These are phyloP conservation scores for Plumapathes pennacea DNA, from an alignment of 92 coral and sea anemone genomes.

Conservation along the genomic window DNA sequence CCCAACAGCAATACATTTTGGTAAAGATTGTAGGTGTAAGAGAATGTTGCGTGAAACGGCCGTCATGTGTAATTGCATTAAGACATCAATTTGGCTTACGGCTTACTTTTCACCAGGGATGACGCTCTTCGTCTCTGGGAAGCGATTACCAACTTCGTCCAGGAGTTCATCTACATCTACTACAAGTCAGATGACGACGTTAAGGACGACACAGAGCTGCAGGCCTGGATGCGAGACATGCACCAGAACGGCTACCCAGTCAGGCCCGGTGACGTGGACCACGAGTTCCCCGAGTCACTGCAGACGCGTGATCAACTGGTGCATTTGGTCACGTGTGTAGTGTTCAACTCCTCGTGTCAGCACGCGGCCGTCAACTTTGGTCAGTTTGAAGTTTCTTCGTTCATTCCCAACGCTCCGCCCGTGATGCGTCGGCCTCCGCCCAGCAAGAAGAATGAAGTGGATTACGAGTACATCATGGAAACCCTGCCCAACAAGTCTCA, in stretches of 20 bases:
- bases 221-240: conserved; percentile 62
- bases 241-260: conserved; percentile 71
- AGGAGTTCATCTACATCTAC: conserved; percentile 44
- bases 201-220: conserved; percentile 63
- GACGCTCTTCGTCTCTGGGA: conserved; percentile 75
- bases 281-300: conserved; percentile 55
- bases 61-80: too few relatives aligned
- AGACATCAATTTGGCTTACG: too few relatives aligned
- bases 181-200: conserved; percentile 65
- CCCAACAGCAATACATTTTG: neutral
- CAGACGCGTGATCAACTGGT: conserved; percentile 71
- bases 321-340: conserved; percentile 56
- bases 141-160: conserved; percentile 59
- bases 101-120: conserved; percentile 36
- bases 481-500: conserved; percentile 63
- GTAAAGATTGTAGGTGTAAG: neutral
- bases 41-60: too few relatives aligned
- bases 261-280: conserved; percentile 58
- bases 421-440: conserved; percentile 86
- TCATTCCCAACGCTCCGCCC: conserved; percentile 81
- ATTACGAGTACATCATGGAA: conserved; percentile 53
- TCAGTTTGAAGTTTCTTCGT: conserved; percentile 69
- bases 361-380: conserved; percentile 89
- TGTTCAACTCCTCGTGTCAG: conserved; percentile 80
- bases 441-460: conserved; percentile 57